These are phyloP conservation scores for Calcarius lapponicus DNA, from an alignment of 2,797 vertebrate genomes.

Conservation along the genomic window DNA sequence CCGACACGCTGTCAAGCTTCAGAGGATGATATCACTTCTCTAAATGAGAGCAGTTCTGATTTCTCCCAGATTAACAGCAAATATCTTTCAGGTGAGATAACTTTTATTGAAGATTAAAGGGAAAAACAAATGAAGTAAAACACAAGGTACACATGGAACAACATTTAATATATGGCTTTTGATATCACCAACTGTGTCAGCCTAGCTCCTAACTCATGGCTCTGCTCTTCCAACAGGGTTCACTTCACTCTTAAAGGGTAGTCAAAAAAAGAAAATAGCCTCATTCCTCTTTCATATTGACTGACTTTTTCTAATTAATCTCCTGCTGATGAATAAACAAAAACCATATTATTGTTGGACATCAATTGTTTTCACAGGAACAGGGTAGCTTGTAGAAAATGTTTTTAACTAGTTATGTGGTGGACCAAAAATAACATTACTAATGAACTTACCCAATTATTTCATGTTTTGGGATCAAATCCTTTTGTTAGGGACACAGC, in stretches of 20 bases:
- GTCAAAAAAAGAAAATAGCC: background rate
- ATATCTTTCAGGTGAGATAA: background rate
- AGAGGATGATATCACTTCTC: background rate
- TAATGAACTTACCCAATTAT: background rate
- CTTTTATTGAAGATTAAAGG: background rate
- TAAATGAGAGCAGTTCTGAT: conserved; percentile 27
- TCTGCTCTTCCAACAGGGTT: background rate
- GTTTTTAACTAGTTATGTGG: background rate
- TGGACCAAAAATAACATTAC: background rate
- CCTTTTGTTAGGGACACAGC: background rate
- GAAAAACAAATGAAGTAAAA: background rate
- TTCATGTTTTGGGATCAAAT: background rate
- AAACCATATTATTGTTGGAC: background rate
- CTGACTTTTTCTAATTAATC: background rate
- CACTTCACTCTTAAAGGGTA: background rate
- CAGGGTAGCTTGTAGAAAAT: background rate
- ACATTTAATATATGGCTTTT: background rate
- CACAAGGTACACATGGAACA: background rate
- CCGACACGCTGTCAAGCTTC: background rate
- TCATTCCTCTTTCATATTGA: background rate
- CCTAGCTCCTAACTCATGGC: background rate
- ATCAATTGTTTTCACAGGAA: background rate
- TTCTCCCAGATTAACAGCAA: conserved; percentile 7
- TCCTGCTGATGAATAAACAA: background rate
- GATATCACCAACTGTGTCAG: background rate